Conservation (phyloP, 2,888 invertebrate genomes). For the Rhaphigaster nebulosa region DNA sequence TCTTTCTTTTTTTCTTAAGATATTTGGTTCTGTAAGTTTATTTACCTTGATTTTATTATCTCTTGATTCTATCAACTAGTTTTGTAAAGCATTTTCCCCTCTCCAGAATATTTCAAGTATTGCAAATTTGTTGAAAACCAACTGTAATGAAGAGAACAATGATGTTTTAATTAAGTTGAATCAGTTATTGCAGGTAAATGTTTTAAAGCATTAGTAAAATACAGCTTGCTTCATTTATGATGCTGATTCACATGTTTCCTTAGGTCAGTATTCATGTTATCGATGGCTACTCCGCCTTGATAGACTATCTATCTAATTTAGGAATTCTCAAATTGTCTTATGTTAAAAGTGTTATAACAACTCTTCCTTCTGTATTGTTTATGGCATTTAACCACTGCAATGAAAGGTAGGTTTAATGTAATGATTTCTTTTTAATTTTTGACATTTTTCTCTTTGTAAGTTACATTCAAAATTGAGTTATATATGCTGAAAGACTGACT, state of each 20-base stretch:
- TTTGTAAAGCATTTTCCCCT: background rate
- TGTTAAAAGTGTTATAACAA: conserved; percentile 45
- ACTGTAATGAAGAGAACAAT: background rate
- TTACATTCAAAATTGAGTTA: background rate
- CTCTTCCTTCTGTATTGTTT: conserved; percentile 44
- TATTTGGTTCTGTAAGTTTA: conserved; percentile 13
- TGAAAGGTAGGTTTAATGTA: conserved; percentile 37
- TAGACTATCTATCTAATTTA: background rate
- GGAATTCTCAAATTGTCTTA: background rate
- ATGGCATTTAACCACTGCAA: conserved; percentile 50
- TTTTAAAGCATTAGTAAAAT: background rate
- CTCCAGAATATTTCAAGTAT: background rate
- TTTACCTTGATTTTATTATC: background rate
- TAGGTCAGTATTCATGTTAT: conserved; percentile 17
- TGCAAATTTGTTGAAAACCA: background rate
- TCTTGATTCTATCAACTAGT: background rate
- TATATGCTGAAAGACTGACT: no score
- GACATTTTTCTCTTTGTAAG: background rate
- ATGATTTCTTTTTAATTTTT: background rate
- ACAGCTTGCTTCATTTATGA: no score
- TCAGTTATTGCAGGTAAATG: background rate
- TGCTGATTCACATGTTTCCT: background rate
- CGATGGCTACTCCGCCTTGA: background rate
- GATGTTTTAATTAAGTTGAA: background rate
- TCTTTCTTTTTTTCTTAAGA: background rate